Evolutionary conservation across 23 tunicate species (phyloP).

Genomic region (Diplosoma virens): DNA sequence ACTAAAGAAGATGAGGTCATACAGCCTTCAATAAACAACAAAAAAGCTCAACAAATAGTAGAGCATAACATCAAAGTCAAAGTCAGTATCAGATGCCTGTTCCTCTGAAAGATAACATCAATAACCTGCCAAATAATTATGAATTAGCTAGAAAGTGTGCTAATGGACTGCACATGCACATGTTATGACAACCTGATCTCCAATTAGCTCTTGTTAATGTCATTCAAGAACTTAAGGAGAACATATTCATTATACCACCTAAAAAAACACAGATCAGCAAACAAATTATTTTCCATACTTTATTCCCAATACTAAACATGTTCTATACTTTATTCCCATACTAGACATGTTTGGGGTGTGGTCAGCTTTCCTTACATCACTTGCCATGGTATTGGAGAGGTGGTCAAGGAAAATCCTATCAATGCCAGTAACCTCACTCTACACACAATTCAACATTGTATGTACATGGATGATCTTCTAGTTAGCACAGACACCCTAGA

Average conservation of each 20-base stretch:
- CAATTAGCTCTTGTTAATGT: neutral
- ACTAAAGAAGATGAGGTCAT: neutral
- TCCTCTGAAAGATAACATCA: neutral
- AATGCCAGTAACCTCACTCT: neutral
- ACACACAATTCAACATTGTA: neutral
- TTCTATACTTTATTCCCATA: neutral
- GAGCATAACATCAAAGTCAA: neutral
- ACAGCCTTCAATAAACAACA: neutral
- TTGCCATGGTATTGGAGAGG: neutral
- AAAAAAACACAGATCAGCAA: neutral
- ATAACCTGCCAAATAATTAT: neutral
- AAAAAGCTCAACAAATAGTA: neutral
- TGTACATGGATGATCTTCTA: constrained; percentile 4
- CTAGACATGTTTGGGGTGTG: neutral
- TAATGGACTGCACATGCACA: neutral
- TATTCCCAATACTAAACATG: neutral
- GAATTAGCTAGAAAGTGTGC: neutral
- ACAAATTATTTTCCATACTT: neutral
- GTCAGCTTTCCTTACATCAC: neutral
- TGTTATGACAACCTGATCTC: neutral
- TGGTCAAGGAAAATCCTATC: neutral
- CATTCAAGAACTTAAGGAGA: neutral
- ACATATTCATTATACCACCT: neutral
- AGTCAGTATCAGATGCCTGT: neutral
- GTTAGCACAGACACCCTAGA: neutral